phyloP scores from a whole-genome alignment of 2,113 vertebrate genomes.

The Stercorarius parasiticus region DNA sequence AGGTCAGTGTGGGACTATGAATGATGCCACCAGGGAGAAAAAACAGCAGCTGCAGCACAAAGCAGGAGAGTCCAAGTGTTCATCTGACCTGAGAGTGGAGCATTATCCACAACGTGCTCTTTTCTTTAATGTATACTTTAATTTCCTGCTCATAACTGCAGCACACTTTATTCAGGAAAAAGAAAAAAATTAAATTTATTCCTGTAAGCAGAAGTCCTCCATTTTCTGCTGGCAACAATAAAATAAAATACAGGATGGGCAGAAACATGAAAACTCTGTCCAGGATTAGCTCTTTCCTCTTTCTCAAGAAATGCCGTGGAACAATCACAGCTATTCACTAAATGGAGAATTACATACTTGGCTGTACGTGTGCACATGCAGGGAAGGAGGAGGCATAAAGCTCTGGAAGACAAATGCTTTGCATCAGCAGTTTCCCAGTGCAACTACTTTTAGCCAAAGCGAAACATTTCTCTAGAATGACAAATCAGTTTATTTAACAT shows the following conservation, averaged over 20 bases:
- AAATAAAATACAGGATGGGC: background rate
- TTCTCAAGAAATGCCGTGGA: background rate
- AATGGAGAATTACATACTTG: background rate
- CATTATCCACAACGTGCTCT: background rate
- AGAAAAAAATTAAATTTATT: background rate
- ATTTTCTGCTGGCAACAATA: background rate
- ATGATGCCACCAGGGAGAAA: background rate
- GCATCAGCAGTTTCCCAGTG: background rate
- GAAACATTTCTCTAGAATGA: background rate
- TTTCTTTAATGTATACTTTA: background rate
- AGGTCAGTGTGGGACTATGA: background rate
- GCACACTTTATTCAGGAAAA: background rate
- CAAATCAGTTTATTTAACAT: background rate
- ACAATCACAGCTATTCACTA: background rate
- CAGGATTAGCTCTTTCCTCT: background rate
- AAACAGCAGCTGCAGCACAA: background rate
- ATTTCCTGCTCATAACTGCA: constrained; percentile 25
- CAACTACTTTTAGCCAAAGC: background rate
- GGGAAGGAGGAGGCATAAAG: background rate
- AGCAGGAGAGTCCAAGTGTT: background rate
- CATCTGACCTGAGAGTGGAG: background rate
- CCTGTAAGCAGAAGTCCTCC: background rate
- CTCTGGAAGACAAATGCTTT: background rate
- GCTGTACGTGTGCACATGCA: background rate
- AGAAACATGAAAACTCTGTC: background rate